phyloP scores from a whole-genome alignment of 2,888 invertebrate genomes.

The Drosophila subquinaria region DNA sequence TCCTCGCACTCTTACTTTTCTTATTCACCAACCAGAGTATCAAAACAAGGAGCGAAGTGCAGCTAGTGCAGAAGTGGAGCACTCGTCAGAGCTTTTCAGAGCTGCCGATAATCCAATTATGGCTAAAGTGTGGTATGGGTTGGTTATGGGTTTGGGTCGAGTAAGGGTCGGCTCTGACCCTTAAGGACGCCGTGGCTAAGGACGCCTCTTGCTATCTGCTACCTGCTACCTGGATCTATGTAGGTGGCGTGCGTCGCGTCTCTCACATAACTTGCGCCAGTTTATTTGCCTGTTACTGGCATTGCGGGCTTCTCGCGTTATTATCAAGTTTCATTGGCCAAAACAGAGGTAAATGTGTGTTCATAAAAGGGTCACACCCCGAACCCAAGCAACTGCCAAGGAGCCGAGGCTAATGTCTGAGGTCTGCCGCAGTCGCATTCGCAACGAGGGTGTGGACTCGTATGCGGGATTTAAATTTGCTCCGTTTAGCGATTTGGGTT shows the following conservation, averaged over 20 bases:
- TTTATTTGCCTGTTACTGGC: slow-evolving; percentile 63
- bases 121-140: slow-evolving; percentile 38
- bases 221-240: slow-evolving; percentile 3
- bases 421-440: slow-evolving; percentile 48
- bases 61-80: slow-evolving; percentile 63
- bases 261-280: slow-evolving; percentile 70
- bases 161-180: slow-evolving; percentile 48
- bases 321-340: slow-evolving; percentile 76
- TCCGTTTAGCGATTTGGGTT: slow-evolving; percentile 51
- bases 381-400: slow-evolving; percentile 52
- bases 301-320: slow-evolving; percentile 57
- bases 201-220: slow-evolving; percentile 9
- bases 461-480: slow-evolving; percentile 40
- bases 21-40: slow-evolving; percentile 43
- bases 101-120: slow-evolving; percentile 76
- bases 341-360: slow-evolving; percentile 57
- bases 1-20: slow-evolving; percentile 53
- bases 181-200: background rate
- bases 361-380: slow-evolving; percentile 67
- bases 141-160: slow-evolving; percentile 27
- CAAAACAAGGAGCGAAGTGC: slow-evolving; percentile 47
- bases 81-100: slow-evolving; percentile 70
- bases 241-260: slow-evolving; percentile 37
- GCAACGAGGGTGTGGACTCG: slow-evolving; percentile 13
- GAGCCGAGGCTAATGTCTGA: too few relatives aligned